These are phyloP conservation scores for Hydractinia symbiolongicarpus DNA, from an alignment of 30 jellyfish, hydroid and myxozoan genomes.

Conservation along the genomic window DNA sequence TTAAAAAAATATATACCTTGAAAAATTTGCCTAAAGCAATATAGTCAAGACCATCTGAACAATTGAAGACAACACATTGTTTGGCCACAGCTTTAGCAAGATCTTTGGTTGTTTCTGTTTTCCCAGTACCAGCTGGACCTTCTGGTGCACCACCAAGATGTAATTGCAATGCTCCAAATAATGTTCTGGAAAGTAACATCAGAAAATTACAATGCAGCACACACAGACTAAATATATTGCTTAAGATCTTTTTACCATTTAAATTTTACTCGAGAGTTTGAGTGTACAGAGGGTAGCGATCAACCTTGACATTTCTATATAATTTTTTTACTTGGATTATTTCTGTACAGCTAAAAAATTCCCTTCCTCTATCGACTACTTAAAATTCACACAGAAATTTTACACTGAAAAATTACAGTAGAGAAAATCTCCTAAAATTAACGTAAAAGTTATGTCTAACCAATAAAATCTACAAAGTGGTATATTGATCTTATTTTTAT, in stretches of 20 bases:
- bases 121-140: constrained; percentile 99
- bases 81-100: constrained; percentile 98
- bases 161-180: constrained; percentile 91
- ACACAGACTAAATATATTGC: background rate
- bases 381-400: no score
- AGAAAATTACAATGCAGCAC: background rate
- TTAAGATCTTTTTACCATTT: background rate
- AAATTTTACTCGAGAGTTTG: no score
- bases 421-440: no score
- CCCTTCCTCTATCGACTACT: no score
- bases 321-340: no score
- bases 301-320: no score
- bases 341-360: no score
- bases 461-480: no score
- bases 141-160: constrained; percentile 99
- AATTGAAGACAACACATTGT: constrained; percentile 93
- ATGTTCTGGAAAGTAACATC: constrained; percentile 42
- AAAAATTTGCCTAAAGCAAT: constrained; percentile 92
- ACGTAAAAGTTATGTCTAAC: no score
- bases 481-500: no score
- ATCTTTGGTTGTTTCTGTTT: constrained; percentile 95
- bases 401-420: no score
- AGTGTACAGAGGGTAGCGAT: no score
- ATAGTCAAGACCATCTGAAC: constrained; percentile 96
- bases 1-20: constrained; percentile 43